These are phyloP conservation scores for Hippocampus abdominalis DNA, from an alignment of 2,113 vertebrate species.

Conservation along the genomic window DNA sequence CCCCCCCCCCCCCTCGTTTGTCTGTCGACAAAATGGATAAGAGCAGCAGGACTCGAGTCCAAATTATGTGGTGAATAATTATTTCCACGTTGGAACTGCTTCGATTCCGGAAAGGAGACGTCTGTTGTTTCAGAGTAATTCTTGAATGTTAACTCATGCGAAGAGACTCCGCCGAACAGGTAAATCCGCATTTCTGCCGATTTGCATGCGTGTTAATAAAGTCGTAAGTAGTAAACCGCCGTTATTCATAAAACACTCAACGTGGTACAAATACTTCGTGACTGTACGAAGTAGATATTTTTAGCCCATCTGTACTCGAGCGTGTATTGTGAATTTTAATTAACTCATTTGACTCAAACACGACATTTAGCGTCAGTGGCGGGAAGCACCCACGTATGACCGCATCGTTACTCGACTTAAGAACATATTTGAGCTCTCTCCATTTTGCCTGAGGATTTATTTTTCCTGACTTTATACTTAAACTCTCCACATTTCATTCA, in stretches of 20 bases:
- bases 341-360: no score
- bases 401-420: no score
- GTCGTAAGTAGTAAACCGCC: not conserved
- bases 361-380: no score
- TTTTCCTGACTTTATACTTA: no score
- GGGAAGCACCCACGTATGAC: no score
- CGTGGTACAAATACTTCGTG: not conserved
- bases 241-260: no score
- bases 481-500: no score
- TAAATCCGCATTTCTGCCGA: conserved; percentile 20
- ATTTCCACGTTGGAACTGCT: not conserved
- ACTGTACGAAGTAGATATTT: not conserved
- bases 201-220: not conserved
- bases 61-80: conserved; percentile 40
- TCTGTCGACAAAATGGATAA: conserved; percentile 38
- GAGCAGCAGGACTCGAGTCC: conserved; percentile 44
- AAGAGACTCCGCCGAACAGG: conserved; percentile 39
- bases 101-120: conserved; percentile 16
- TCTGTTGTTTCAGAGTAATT: not conserved
- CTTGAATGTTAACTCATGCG: not conserved
- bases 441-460: no score
- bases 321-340: not conserved
- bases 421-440: no score
- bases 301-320: not conserved
- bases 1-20: no score